A percentile compares a stretch with the other conserved stretches of the same genome.
Conservation (phyloP, 2,797 vertebrate species). For the Enoplosus armatus region DNA sequence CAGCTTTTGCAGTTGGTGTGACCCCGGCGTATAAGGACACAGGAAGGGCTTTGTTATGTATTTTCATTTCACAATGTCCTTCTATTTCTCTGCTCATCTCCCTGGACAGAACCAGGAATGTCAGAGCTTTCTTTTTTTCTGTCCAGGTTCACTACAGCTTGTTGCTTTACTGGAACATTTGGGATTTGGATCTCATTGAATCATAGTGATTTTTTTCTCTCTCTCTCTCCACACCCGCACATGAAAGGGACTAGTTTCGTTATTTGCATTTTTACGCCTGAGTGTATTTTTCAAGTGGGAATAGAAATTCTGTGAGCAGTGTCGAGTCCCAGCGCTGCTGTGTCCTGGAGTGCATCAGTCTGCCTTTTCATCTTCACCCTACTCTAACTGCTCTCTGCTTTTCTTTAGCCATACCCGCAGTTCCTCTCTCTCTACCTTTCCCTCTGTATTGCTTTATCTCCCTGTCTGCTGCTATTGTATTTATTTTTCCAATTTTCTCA, state of each 20-base stretch:
- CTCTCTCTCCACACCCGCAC: constrained; percentile 60
- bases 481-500: constrained; percentile 21
- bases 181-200: constrained; percentile 73
- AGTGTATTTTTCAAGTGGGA: constrained; percentile 80
- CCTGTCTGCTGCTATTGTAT: constrained; percentile 19
- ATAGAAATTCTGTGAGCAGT: constrained; percentile 76
- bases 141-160: constrained; percentile 66
- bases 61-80: constrained; percentile 51
- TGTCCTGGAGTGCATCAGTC: constrained; percentile 80
- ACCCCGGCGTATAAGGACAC: constrained; percentile 22
- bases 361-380: constrained; percentile 80
- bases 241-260: constrained; percentile 78
- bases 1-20: constrained; percentile 1
- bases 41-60: constrained; percentile 31
- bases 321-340: constrained; percentile 73
- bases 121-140: constrained; percentile 25
- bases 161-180: constrained; percentile 74
- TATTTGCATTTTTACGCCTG: constrained; percentile 83
- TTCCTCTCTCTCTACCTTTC: constrained; percentile 26
- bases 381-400: constrained; percentile 56
- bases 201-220: constrained; percentile 58
- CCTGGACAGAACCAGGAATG: constrained; percentile 38
- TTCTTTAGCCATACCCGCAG: constrained; percentile 48
- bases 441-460: constrained; percentile 3
- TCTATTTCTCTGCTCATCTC: constrained; percentile 44